Base-by-base conservation (phyloP, 2,113 vertebrate species). In the Zosterops japonicus region DNA sequence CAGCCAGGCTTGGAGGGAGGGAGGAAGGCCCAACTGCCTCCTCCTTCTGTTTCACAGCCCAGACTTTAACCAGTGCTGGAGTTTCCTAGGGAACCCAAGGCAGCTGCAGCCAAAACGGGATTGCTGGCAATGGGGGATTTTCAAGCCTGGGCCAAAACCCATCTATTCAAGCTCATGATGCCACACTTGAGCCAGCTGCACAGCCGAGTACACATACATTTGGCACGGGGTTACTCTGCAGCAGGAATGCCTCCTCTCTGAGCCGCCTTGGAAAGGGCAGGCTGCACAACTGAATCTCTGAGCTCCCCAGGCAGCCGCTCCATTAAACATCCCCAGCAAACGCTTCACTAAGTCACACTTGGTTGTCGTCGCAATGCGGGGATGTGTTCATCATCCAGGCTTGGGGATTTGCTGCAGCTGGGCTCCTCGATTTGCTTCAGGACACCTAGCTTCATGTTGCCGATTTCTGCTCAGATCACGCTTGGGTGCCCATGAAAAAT, bases 51-150 rank as follows among this genome's bases (percentile, higher is more conserved):
- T 92, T 44, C 24, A 22, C 50, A 83, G 74, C 11, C 78, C 8
- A 0, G 49, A 39, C 19, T 72, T 35, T 8, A 79, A 65, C 49
- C 89, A 90, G 44, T 8, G 0, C 39, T 53, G 44, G 91, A 90
- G 68, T 94, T 90, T 96, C 87, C 90, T 74, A 83, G 88, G 88
- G 79, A 95, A 93, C 82, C 42, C 52, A 68, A 83, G 55, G 68
- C 76, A 88, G 82, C 53, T 68, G 49, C 84, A 68, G 89, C 82
- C 89, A 90, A 96, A 87, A 60, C 15, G 10, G 29, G 53, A 71
- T 79, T 5, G 2, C 52, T 77, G 79, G 82, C 91, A 75, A 44
- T 1, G 15, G 39, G 31, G 35, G 22, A 70, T 86, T 86, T 93
- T 88, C 56, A 69, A 88, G 5, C 35, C 35, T 0, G 3, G 33